A percentile compares a stretch with the other conserved stretches of the same genome.
phyloP scores from a whole-genome alignment of 2,888 invertebrate species.

The Drosophila macrospina region DNA sequence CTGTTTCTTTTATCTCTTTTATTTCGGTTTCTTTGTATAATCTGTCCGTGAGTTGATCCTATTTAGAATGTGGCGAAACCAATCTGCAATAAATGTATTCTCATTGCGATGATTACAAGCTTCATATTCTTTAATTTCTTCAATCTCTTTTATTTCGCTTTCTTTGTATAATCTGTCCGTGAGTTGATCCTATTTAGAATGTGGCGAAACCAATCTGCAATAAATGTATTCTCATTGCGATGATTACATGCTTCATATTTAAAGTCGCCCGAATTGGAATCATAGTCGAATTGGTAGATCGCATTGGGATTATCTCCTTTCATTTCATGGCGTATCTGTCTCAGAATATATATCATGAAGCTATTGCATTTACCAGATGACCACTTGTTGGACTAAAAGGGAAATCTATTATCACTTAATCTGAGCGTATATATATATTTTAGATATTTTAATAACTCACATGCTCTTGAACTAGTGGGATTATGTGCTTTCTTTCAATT shows the following conservation, averaged over 20 bases:
- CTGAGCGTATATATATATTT: background rate
- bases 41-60: too few species aligned
- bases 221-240: background rate
- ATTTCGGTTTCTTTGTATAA: background rate
- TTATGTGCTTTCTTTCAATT: background rate
- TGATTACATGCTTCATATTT: background rate
- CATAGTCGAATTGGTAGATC: background rate
- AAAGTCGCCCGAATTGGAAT: background rate
- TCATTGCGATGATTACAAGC: background rate
- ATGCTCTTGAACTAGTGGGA: background rate
- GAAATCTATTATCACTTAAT: background rate
- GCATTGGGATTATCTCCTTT: background rate
- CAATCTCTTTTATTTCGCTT: background rate
- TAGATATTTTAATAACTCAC: background rate
- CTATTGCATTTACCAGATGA: background rate
- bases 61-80: slow-evolving; percentile 1
- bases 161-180: background rate
- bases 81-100: slow-evolving; percentile 13
- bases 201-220: slow-evolving; percentile 16
- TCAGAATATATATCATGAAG: background rate
- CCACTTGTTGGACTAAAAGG: background rate
- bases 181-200: too few species aligned
- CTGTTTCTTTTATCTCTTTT: too few species aligned
- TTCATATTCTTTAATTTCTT: too few species aligned
- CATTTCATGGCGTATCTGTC: background rate